phyloP scores from a whole-genome alignment of 2,797 vertebrate genomes.

The Gambelia wislizenii region DNA sequence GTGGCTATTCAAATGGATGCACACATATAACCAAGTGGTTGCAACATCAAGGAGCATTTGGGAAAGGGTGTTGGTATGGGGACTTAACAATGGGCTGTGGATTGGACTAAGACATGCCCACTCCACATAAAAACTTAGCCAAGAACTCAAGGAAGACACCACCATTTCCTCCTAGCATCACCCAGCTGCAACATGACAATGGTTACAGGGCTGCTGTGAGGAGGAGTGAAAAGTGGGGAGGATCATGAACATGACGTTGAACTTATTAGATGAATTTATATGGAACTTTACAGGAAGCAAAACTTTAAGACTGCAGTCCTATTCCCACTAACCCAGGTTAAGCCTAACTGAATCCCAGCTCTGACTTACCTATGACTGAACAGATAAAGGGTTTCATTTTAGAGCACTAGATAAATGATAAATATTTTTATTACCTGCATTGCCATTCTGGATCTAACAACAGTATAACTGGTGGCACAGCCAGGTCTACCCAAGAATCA shows the following conservation, averaged over 20 bases:
- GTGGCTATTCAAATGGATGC: background rate
- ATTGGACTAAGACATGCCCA: background rate
- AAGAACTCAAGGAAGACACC: background rate
- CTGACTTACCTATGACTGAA: background rate
- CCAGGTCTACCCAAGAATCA: background rate
- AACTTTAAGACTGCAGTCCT: background rate
- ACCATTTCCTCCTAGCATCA: background rate
- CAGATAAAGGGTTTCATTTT: background rate
- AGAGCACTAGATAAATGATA: background rate
- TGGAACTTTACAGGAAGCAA: background rate
- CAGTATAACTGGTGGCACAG: background rate
- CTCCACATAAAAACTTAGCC: background rate
- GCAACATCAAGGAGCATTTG: background rate
- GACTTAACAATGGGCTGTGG: background rate
- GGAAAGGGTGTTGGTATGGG: background rate
- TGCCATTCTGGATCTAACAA: background rate
- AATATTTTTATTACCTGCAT: background rate
- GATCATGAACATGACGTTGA: too few relatives aligned
- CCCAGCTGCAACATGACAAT: background rate
- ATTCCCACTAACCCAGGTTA: background rate
- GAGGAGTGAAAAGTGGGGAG: background rate
- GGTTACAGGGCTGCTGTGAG: background rate
- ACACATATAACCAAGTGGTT: too few relatives aligned
- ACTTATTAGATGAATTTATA: too few relatives aligned
- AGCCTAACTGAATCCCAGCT: background rate